A percentile compares a stretch with the other conserved stretches of the same genome.
Evolutionary conservation across 2,797 vertebrate genomes (phyloP).

Genomic region (Aulostomus chinensis): DNA sequence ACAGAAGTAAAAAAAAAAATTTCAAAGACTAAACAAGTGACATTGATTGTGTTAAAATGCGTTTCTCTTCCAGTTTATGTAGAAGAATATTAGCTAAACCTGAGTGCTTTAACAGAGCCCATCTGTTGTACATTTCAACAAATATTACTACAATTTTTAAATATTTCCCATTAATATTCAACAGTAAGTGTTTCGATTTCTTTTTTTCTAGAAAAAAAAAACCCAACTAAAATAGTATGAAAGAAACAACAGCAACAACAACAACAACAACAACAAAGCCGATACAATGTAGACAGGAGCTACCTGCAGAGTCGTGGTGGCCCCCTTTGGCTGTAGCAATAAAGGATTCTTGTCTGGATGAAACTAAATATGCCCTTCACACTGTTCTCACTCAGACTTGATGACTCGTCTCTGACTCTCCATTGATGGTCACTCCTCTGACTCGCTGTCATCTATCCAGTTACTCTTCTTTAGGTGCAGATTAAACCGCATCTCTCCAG

Average conservation of each 20-base stretch:
- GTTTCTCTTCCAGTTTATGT: slow-evolving; percentile 51
- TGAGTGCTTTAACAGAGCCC: slow-evolving; percentile 73
- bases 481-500: too few species aligned
- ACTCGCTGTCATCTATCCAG: slow-evolving; percentile 26
- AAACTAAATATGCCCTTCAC: slow-evolving; percentile 29
- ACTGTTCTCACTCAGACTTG: slow-evolving; percentile 35
- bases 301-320: slow-evolving; percentile 33
- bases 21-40: slow-evolving; percentile 68
- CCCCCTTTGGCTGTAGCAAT: slow-evolving; percentile 47
- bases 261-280: slow-evolving; percentile 14
- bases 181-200: slow-evolving; percentile 40
- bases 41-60: slow-evolving; percentile 64
- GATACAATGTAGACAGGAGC: slow-evolving; percentile 24
- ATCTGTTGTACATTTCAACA: slow-evolving; percentile 56
- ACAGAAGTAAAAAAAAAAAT: slow-evolving; percentile 48
- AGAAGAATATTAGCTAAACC: slow-evolving; percentile 66
- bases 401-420: not conserved
- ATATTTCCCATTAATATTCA: slow-evolving; percentile 43
- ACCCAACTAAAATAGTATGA: too few species aligned
- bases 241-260: slow-evolving; percentile 10
- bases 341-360: slow-evolving; percentile 28
- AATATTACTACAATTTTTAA: slow-evolving; percentile 44
- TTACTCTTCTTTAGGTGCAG: too few species aligned
- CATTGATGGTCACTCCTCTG: too few species aligned
- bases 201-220: slow-evolving; percentile 34